These are phyloP conservation scores for Brachionus plicatilis DNA, from an alignment of 1,140 invertebrate genomes.

Conservation along the genomic window DNA sequence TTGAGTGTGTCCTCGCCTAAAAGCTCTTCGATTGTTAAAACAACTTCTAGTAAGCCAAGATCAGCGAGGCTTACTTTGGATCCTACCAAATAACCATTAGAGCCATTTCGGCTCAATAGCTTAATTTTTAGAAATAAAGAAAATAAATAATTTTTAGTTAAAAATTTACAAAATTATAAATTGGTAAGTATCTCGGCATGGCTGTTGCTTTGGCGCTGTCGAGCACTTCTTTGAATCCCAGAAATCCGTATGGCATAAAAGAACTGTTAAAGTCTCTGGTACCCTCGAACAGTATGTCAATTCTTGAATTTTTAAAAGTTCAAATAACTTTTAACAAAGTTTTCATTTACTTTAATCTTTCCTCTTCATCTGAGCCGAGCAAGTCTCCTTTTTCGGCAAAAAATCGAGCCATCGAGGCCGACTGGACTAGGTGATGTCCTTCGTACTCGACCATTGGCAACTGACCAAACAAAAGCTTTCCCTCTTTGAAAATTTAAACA, in stretches of 20 bases:
- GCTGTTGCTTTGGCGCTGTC: constrained; percentile 18
- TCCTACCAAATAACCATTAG: constrained; percentile 33
- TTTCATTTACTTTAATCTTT: neutral
- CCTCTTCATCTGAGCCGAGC: constrained; percentile 5
- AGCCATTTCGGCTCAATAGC: neutral
- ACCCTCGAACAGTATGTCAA: constrained; percentile 24
- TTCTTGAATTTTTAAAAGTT: neutral
- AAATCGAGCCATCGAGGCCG: constrained; percentile 41
- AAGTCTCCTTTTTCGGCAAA: constrained; percentile 1
- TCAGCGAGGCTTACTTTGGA: constrained; percentile 19
- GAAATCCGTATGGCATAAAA: constrained; percentile 36
- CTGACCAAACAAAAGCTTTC: constrained; percentile 42
- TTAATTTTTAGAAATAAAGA: neutral
- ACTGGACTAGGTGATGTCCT: constrained; percentile 42
- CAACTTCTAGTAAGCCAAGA: constrained; percentile 17
- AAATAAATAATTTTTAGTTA: neutral
- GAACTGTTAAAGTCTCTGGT: constrained; percentile 9
- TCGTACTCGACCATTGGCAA: constrained; percentile 43
- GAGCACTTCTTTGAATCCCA: constrained; percentile 13
- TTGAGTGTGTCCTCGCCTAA: constrained; percentile 7
- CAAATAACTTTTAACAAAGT: neutral
- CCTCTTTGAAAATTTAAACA: neutral
- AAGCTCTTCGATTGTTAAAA: constrained; percentile 33
- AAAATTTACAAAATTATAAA: constrained; percentile 18
- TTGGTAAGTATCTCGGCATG: constrained; percentile 19